Base-by-base conservation (phyloP, 2,888 invertebrate species). In the Cephus runcator region DNA sequence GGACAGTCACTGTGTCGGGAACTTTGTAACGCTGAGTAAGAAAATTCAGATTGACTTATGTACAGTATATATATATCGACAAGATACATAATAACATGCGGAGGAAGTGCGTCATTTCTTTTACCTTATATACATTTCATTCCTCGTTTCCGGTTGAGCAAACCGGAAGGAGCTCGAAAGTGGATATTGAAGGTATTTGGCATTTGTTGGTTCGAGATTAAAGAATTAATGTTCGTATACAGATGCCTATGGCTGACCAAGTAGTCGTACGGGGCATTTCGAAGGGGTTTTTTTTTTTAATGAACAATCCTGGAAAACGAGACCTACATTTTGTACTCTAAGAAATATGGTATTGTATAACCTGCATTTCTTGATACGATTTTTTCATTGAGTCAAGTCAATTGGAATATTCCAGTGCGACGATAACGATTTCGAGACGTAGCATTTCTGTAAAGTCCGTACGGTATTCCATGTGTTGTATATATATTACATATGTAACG, bases 71-170 rank as follows among this genome's bases (percentile, higher is more conserved):
- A 9, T 56, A 23, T 56, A 23, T 9, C 23, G 6, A 23, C 9
- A 56, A 40, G 40, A 15, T 40, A 6, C 23, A 82, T 85, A 75
- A 83, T 83, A 77, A 85, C 87, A 81, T 84, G 84, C 86, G 76
- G 79, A 83, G 81, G 85, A 83, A 85, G 81, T 81, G 81, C 85
- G 85, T 81, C 82, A 82, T 84, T 85, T 81, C 82, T 83, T 79
- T 74, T 35, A 12, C 12, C 74, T 15, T 23, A 71, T 85, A 85
- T 76, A 87, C 87, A 81, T 88, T 85, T 83, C 81, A 87, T 83
- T 77, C 76, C 69, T 12, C 36, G 35, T 74, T 74, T 77, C 73
- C 77, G 69, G 36, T 77, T 75, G 69, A 73, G 73, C 68, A 31
- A 68, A 73, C 77, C 73, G 73, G 23, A 23, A 56, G 56, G 1